phyloP scores from a whole-genome alignment of 2,888 invertebrate genomes.

The Torymus aiolomorphi region DNA sequence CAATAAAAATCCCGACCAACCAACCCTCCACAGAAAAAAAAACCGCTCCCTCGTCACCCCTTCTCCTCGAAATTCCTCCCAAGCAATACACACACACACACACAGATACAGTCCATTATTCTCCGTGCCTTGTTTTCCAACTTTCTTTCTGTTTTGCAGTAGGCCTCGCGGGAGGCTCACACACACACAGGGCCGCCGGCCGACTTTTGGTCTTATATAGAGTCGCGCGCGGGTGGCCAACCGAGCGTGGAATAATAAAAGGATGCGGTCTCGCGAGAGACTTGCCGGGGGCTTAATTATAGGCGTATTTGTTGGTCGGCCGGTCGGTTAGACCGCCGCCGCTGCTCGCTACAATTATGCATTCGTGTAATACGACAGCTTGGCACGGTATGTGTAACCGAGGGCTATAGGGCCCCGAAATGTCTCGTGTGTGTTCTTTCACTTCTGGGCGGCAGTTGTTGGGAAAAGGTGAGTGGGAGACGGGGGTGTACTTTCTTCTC shows the following conservation, averaged over 20 bases:
- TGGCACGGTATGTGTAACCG: conserved; percentile 59
- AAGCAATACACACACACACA: background rate
- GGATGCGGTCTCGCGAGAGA: conserved; percentile 61
- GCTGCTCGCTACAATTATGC: conserved; percentile 63
- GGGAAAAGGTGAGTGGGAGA: too few relatives aligned
- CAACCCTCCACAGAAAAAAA: too few relatives aligned
- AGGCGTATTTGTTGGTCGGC: conserved; percentile 66
- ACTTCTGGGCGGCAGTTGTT: too few relatives aligned
- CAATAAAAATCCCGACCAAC: too few relatives aligned
- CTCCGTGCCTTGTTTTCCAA: conserved; percentile 13
- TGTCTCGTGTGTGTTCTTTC: too few relatives aligned
- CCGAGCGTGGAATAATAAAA: conserved; percentile 60
- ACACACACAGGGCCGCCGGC: background rate
- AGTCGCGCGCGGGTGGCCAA: conserved; percentile 40
- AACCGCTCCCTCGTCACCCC: too few relatives aligned
- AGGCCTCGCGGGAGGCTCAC: background rate
- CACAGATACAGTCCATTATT: background rate
- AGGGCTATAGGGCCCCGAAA: conserved; percentile 13
- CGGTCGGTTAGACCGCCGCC: conserved; percentile 3
- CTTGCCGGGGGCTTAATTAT: conserved; percentile 63
- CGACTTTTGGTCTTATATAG: conserved; percentile 52
- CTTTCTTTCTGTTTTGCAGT: conserved; percentile 45
- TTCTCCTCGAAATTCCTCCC: too few relatives aligned
- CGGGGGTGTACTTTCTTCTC: too few relatives aligned
- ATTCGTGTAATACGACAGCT: conserved; percentile 65